phyloP scores from a whole-genome alignment of 2,888 invertebrate species.

The Dynastes tityus region DNA sequence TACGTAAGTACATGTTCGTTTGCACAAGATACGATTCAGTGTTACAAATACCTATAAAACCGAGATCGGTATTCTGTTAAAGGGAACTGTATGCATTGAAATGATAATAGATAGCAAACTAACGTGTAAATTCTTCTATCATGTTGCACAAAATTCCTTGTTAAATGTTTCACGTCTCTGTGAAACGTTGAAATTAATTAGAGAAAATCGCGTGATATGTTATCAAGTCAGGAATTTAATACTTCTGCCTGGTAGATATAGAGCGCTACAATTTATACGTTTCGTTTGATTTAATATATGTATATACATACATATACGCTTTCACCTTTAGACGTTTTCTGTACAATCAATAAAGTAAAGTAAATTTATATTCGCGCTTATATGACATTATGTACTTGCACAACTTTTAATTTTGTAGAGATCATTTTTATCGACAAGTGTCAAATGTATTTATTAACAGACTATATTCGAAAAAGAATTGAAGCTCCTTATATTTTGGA shows the following conservation, averaged over 20 bases:
- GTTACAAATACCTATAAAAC: conserved; percentile 2
- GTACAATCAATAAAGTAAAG: no score
- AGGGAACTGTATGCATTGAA: no score
- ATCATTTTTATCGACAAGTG: not conserved
- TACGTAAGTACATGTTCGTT: no score
- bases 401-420: no score
- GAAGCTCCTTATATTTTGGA: not conserved
- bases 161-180: not conserved
- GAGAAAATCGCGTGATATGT: conserved; percentile 8
- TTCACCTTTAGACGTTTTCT: no score
- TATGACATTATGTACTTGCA: not conserved
- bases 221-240: not conserved
- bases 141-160: conserved; percentile 11
- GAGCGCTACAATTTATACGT: no score
- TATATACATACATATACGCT: no score
- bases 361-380: not conserved
- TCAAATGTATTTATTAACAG: not conserved
- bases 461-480: not conserved
- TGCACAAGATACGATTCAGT: not conserved
- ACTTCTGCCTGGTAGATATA: no score
- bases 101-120: conserved; percentile 6
- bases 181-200: conserved; percentile 21
- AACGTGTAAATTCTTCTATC: conserved; percentile 19
- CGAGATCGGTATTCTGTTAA: no score
- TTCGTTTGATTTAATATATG: no score